phyloP scores from a whole-genome alignment of 2,888 invertebrate species.

The Allolobophora icterica region DNA sequence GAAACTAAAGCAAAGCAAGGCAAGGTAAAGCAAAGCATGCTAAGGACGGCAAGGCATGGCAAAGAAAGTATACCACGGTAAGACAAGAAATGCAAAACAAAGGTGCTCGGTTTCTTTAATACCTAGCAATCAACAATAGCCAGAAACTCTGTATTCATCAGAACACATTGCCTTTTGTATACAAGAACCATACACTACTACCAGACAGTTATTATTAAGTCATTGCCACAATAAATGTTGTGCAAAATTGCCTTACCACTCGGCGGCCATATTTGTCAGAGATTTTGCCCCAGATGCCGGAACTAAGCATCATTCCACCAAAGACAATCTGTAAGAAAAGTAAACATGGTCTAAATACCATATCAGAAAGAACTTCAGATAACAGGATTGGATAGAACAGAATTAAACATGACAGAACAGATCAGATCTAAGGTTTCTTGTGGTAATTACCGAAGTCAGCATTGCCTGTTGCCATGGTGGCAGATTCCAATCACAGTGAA shows the following conservation, averaged over 20 bases:
- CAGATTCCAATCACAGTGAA: constrained; percentile 94
- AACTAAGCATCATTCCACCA: constrained; percentile 94
- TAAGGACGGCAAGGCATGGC: too few species aligned
- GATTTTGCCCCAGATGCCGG: constrained; percentile 92
- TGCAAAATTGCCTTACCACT: constrained; percentile 71
- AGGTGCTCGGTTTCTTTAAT: not conserved
- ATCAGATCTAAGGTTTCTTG: not conserved
- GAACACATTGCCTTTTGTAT: not conserved
- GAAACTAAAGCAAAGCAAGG: not conserved
- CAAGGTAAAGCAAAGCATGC: too few species aligned
- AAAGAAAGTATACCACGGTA: not conserved
- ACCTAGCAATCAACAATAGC: not conserved
- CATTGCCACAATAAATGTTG: not conserved
- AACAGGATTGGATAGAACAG: not conserved
- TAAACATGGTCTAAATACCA: not conserved
- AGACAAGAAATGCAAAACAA: not conserved
- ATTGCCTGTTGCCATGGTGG: constrained; percentile 88
- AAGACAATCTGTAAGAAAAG: constrained; percentile 74
- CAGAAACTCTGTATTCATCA: too few species aligned
- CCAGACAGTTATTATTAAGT: not conserved
- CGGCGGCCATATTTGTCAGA: constrained; percentile 91
- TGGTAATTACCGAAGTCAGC: constrained; percentile 79
- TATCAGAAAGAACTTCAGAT: not conserved
- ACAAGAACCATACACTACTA: constrained; percentile 11
- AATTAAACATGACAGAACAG: not conserved